Evolutionary conservation across 92 coral and sea anemone genomes (phyloP).

Genomic region (Epizoanthus stellaris): DNA sequence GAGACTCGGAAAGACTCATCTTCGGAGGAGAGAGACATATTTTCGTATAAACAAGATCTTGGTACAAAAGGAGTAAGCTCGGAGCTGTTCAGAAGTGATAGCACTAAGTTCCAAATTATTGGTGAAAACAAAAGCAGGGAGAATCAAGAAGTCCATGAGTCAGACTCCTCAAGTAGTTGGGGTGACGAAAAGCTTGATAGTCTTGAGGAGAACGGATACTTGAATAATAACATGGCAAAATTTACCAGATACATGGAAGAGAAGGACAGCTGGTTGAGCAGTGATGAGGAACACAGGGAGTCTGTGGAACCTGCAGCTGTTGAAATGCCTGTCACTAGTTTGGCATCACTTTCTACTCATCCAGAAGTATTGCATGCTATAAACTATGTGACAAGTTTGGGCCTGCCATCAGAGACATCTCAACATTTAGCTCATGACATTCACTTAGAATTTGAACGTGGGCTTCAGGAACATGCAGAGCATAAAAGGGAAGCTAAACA

Average conservation of each 20-base stretch:
- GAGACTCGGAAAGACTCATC: background rate
- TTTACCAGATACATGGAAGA: constrained; percentile 58
- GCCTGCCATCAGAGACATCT: constrained; percentile 1
- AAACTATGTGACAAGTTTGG: constrained; percentile 26
- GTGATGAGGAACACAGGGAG: constrained; percentile 64
- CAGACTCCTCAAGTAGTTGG: background rate
- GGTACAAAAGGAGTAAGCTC: background rate
- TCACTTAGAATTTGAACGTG: background rate
- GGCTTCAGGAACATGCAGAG: background rate
- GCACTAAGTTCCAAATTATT: background rate
- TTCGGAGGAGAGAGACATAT: background rate
- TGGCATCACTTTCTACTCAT: constrained; percentile 10
- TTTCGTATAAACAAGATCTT: background rate
- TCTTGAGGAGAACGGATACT: constrained; percentile 30
- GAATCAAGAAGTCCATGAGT: background rate
- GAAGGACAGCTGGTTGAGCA: constrained; percentile 88
- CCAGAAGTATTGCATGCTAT: constrained; percentile 42
- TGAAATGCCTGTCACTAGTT: background rate
- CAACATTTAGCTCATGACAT: background rate
- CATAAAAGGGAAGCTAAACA: background rate
- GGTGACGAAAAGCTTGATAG: constrained; percentile 41
- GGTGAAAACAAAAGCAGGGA: background rate
- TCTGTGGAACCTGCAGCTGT: constrained; percentile 25
- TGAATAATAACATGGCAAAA: constrained; percentile 31
- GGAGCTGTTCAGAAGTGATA: background rate